These are phyloP conservation scores for Escarpia spicata DNA, from an alignment of 2,888 invertebrate species.

Conservation along the genomic window DNA sequence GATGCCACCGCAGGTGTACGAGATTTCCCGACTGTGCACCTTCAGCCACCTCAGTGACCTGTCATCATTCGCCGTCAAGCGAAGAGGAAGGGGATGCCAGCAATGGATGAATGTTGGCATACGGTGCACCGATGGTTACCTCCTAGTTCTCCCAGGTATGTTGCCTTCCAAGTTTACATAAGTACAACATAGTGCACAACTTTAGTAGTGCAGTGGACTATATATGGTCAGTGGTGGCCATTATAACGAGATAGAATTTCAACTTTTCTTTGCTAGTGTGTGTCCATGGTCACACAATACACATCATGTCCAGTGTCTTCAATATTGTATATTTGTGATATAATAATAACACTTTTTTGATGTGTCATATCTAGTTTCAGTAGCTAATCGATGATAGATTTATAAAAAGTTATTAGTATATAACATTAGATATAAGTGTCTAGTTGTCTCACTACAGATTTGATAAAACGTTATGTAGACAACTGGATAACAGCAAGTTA, in stretches of 20 bases:
- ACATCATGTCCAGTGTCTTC: no score
- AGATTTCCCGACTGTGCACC: constrained; percentile 28
- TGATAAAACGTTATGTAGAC: neutral
- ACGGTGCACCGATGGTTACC: neutral
- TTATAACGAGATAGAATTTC: no score
- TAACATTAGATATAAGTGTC: neutral
- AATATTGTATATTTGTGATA: no score
- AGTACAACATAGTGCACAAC: no score
- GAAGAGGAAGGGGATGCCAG: neutral
- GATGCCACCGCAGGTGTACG: constrained; percentile 27
- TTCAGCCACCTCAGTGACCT: constrained; percentile 24
- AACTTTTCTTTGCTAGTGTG: no score
- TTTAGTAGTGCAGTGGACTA: no score
- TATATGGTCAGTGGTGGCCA: no score
- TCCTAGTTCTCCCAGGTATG: constrained; percentile 5
- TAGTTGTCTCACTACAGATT: neutral
- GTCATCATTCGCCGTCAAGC: neutral
- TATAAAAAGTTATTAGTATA: neutral
- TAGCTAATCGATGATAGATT: no score
- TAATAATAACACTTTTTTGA: no score
- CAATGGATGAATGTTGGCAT: neutral
- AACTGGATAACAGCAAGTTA: neutral
- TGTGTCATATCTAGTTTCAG: no score
- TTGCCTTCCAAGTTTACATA: neutral
- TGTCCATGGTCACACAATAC: no score